Evolutionary conservation across 64 coral and sea anemone genomes (phyloP), one percentile per base, ranked within the genome.

Genomic region (Trachythela sp.): DNA sequence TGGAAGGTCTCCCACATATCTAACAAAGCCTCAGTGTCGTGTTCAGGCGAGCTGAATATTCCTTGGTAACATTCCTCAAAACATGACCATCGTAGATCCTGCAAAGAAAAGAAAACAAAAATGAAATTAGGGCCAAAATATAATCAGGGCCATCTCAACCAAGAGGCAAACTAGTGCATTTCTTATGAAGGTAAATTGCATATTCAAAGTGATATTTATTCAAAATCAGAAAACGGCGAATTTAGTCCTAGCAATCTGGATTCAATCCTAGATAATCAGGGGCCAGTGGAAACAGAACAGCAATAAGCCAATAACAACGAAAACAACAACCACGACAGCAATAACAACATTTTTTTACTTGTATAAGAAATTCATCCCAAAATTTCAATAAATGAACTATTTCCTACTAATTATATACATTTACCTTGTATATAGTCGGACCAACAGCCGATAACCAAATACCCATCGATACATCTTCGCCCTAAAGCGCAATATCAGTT

Each of bases 391-490:
- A n/a, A n/a, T n/a, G n/a, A n/a, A n/a, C n/a, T n/a, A 52, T 11
- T 52, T 52, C 49, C 13, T 52, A 8, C 49, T 15, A 52, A 52
- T 52, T 52, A 52, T 64, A 22, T n/a, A 64, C 1, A 41, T 9
- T 86, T 91, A 99, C 96, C 84, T 94, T 95, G 8, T 84, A 89
- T 40, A 99, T 83, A 26, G 27, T 89, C 14, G 96, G 93, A 48
- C 93, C 96, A 15, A 99, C 39, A 17, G 96, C 93, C 48, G 96
- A 92, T 60, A 99, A 52, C 96, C 96, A 99, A 11, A 99, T 99
- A 39, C 96, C 96, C 31, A 99, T 54, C 4, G 96, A 99, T 13
- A 95, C 93, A 89, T 99, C 96, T 89, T 99, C 96, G 56, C 96
- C 96, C 96, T 99, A 36, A 80, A 64, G 24, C 9, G 0, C 49